phyloP scores from a whole-genome alignment of 2,113 vertebrate genomes.

The Rattus rattus region DNA sequence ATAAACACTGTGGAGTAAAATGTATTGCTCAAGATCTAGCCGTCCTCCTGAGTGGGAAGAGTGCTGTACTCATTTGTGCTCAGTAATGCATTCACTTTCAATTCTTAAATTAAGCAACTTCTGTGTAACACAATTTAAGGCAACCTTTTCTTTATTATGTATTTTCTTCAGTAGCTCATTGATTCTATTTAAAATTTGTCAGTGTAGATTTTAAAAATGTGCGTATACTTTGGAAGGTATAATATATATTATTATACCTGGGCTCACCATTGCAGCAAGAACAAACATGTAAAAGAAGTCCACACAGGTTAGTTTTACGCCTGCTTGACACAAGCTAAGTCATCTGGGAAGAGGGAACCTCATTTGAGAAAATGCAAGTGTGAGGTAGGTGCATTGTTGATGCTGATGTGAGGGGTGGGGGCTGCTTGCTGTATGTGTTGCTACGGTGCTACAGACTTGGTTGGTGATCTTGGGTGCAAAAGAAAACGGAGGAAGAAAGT shows the following conservation, averaged over 20 bases:
- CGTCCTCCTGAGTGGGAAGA: not conserved
- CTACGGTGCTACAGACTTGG: not conserved
- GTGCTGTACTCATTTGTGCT: not conserved
- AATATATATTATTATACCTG: not conserved
- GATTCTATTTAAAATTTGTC: not conserved
- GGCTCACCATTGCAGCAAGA: not conserved
- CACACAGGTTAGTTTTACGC: no score
- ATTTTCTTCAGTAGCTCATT: not conserved
- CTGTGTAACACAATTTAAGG: not conserved
- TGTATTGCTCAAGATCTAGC: not conserved
- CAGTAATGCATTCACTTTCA: not conserved
- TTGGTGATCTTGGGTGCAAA: not conserved
- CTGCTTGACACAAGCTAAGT: not conserved
- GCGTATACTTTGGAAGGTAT: not conserved
- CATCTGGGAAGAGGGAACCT: not conserved
- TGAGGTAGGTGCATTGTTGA: not conserved
- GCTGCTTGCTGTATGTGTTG: not conserved
- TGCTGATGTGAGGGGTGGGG: no score
- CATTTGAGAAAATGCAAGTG: not conserved
- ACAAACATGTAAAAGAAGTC: not conserved
- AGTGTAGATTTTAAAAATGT: constrained; percentile 3
- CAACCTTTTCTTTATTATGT: not conserved
- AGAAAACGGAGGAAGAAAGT: not conserved
- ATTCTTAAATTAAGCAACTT: not conserved
- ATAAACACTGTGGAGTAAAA: not conserved